A percentile compares a stretch with the other conserved stretches of the same genome.
Evolutionary conservation across 92 coral and sea anemone genomes (phyloP).

Genomic region (Zoanthus sociatus): DNA sequence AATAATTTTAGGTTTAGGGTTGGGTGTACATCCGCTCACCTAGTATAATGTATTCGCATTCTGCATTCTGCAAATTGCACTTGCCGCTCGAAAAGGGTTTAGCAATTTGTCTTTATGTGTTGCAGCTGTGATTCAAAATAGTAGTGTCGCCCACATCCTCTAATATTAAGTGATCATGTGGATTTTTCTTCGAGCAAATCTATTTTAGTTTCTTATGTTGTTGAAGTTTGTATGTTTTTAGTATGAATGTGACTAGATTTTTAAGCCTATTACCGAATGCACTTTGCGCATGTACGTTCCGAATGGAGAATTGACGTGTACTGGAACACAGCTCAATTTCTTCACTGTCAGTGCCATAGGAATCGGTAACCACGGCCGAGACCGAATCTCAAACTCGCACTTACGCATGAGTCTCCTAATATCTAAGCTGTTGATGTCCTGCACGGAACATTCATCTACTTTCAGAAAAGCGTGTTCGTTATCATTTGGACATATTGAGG

Average conservation of each 20-base stretch:
- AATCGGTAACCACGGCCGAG: constrained; percentile 14
- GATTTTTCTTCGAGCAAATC: too few relatives aligned
- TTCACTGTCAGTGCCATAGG: constrained; percentile 28
- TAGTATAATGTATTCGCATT: too few relatives aligned
- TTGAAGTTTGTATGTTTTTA: too few relatives aligned
- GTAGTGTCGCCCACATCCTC: too few relatives aligned
- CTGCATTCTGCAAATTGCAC: too few relatives aligned
- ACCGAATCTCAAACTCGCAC: constrained; percentile 46
- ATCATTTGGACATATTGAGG: constrained; percentile 45
- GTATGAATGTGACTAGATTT: neutral
- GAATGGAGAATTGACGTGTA: neutral
- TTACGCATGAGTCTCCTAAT: constrained; percentile 26
- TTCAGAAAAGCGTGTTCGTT: constrained; percentile 26
- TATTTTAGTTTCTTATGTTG: too few relatives aligned
- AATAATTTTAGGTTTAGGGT: too few relatives aligned
- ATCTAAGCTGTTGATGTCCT: constrained; percentile 16
- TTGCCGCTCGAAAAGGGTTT: too few relatives aligned
- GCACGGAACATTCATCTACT: constrained; percentile 35
- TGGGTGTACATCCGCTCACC: too few relatives aligned
- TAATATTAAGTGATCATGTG: too few relatives aligned
- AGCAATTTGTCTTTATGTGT: too few relatives aligned
- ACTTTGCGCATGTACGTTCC: neutral
- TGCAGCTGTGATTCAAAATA: too few relatives aligned
- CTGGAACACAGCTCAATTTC: constrained; percentile 16
- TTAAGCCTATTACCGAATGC: constrained; percentile 19